phyloP scores from a whole-genome alignment of 1,140 invertebrate species.

The Tigriopus japonicus region DNA sequence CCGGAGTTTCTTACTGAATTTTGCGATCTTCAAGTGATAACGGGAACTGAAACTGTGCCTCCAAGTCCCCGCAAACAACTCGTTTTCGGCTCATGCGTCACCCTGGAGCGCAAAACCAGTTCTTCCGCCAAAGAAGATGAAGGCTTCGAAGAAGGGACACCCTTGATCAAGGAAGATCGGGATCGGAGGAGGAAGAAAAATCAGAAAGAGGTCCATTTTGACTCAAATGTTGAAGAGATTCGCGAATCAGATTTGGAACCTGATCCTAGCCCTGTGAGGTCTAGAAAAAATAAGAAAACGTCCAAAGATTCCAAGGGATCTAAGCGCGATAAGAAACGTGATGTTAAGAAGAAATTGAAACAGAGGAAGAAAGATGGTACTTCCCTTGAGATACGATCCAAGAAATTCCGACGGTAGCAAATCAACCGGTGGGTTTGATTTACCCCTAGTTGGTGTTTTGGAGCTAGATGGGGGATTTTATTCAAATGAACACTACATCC shows the following conservation, averaged over 20 bases:
- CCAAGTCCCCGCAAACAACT: neutral
- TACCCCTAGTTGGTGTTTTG: too few species aligned
- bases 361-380: too few species aligned
- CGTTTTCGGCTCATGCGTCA: neutral
- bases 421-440: too few species aligned
- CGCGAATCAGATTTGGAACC: neutral
- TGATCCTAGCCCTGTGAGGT: too few species aligned
- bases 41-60: neutral
- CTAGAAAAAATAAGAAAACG: too few species aligned
- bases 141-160: neutral
- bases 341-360: too few species aligned
- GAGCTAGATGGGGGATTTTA: too few species aligned
- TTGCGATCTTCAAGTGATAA: neutral
- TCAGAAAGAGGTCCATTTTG: constrained; percentile 2
- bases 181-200: neutral
- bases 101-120: neutral
- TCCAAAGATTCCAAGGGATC: too few species aligned
- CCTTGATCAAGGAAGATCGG: neutral
- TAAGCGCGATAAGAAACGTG: too few species aligned
- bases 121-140: neutral
- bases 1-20: constrained; percentile 5
- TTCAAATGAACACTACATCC: too few species aligned
- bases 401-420: too few species aligned
- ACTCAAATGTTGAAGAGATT: constrained; percentile 1
- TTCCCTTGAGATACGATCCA: too few species aligned